Conservation (phyloP, 2,797 vertebrate species). For the Alauda arvensis region DNA sequence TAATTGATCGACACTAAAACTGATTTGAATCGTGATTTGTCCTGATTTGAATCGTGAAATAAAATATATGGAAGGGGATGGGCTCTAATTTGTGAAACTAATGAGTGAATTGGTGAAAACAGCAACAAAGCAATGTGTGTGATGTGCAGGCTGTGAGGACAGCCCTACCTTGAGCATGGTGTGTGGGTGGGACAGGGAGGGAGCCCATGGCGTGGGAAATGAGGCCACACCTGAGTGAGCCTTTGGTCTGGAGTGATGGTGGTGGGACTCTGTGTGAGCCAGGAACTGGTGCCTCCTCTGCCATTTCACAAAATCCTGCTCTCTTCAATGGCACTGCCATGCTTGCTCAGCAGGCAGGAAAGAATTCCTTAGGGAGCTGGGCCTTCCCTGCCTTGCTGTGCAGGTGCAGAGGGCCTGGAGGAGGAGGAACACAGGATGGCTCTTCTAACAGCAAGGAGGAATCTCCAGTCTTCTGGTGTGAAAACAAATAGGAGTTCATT, state of each 20-base stretch:
- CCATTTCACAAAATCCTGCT: neutral
- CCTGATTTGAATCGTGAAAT: neutral
- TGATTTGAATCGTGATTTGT: neutral
- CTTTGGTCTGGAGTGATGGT: neutral
- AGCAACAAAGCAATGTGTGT: neutral
- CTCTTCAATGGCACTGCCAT: neutral
- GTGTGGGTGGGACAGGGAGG: neutral
- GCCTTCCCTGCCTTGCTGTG: neutral
- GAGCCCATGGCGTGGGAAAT: neutral
- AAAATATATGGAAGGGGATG: neutral
- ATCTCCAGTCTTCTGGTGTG: neutral
- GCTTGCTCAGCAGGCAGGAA: neutral
- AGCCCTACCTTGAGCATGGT: neutral
- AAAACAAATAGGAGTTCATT: neutral
- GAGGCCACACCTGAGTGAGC: neutral
- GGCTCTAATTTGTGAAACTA: neutral
- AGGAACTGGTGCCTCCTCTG: neutral
- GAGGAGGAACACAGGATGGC: accelerated
- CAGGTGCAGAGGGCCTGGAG: neutral
- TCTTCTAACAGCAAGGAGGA: neutral
- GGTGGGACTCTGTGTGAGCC: neutral
- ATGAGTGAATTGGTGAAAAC: neutral
- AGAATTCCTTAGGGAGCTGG: accelerated
- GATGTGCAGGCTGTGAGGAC: neutral
- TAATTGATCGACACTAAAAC: neutral